These are phyloP conservation scores for Daboia siamensis DNA, from an alignment of 2,113 vertebrate species.

Conservation along the genomic window DNA sequence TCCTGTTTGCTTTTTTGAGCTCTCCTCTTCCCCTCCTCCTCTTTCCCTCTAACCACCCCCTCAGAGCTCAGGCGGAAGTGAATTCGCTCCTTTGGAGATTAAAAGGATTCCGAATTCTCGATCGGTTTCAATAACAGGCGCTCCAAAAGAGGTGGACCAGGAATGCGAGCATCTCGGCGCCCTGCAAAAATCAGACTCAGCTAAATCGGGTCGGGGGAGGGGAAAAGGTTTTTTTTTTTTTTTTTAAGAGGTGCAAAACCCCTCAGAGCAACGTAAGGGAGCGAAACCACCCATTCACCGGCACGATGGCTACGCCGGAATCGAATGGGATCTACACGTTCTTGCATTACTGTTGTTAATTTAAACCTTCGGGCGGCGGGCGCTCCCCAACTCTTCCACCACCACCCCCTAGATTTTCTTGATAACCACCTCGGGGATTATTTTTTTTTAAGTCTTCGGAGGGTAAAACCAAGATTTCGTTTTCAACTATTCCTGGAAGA, in stretches of 20 bases:
- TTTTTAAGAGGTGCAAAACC: not conserved
- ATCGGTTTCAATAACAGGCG: slow-evolving; percentile 65
- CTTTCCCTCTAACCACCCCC: slow-evolving; percentile 57
- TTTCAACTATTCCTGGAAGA: slow-evolving; percentile 45
- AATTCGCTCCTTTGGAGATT: slow-evolving; percentile 78
- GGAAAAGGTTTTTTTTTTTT: not conserved
- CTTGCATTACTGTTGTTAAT: slow-evolving; percentile 43
- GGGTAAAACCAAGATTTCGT: not conserved
- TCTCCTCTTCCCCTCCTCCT: not conserved
- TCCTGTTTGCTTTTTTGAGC: slow-evolving; percentile 67
- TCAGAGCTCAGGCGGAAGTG: slow-evolving; percentile 76
- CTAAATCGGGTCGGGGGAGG: not conserved
- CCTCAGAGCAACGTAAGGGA: not conserved
- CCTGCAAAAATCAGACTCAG: slow-evolving; percentile 2
- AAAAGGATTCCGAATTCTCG: slow-evolving; percentile 77
- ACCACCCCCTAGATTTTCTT: not conserved
- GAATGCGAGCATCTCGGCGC: slow-evolving; percentile 1
- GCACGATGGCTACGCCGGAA: slow-evolving; percentile 34
- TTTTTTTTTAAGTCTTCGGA: not conserved
- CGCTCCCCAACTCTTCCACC: too few species aligned
- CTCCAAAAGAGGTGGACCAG: slow-evolving; percentile 28
- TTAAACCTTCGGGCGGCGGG: slow-evolving; percentile 24
- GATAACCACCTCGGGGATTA: not conserved
- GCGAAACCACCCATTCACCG: not conserved
- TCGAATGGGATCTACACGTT: slow-evolving; percentile 25